Evolutionary conservation across 2,888 invertebrate genomes (phyloP), one percentile per base, ranked within the genome.

Genomic region (Lasioglossum lativentre): DNA sequence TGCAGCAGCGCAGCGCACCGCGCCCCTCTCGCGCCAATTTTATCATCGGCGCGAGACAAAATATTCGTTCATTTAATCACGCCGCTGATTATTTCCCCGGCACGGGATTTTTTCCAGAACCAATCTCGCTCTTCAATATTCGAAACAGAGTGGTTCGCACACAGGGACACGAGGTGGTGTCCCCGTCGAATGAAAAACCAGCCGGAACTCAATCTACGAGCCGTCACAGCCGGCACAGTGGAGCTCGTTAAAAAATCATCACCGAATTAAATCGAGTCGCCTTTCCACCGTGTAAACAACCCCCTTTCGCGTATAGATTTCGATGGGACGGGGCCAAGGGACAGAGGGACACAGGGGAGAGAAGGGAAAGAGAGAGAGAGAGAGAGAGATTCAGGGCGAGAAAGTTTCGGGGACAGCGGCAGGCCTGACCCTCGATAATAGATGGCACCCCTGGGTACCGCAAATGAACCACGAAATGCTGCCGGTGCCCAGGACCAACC

Each of bases 381-480:
- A 59, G 40, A 45, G 78, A 45, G 72, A 72, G 73, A 74, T 42
- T 70, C 56, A 74, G 19, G 40, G n/a, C 70, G 68, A 79, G 87
- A 79, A 85, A 89, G 86, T 88, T 88, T 82, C 87, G 80, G 74
- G 68, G 80, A 75, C 82, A 77, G 78, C 80, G 86, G 78, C 86
- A 70, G 80, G 89, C 79, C 86, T 86, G 87, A 93, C 92, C 93
- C 92, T 90, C 91, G 93, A 93, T 95, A 95, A 95, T 95, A 94
- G 94, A 95, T 95, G 95, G 93, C 93, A 95, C 95, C 95, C 95
- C 92, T 95, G 95, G 95, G 95, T 93, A 94, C 95, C 95, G 95
- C 95, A 95, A 95, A 95, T 95, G 95, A 95, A 95, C 95, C 95
- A 95, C 95, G 95, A 95, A 95, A 95, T 95, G 94, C 94, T 95